Conservation (phyloP, 2,888 invertebrate genomes). For the Germaria angustata region DNA sequence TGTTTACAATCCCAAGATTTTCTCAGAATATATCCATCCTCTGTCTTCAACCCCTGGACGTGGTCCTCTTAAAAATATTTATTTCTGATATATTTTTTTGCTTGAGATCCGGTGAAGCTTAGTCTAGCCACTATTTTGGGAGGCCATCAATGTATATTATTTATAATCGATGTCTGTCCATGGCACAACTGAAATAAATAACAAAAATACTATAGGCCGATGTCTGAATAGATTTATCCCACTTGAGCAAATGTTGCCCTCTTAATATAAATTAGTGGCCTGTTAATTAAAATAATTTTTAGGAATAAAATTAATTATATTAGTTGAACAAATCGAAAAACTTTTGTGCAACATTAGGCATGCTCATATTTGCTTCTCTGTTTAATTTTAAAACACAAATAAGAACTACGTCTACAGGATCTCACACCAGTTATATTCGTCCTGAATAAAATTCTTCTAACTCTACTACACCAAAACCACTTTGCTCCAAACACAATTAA, state of each 20-base stretch:
- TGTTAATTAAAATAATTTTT: background rate
- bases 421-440: background rate
- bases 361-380: background rate
- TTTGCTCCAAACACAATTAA: constrained; percentile 14
- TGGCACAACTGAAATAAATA: too few species aligned
- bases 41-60: too few species aligned
- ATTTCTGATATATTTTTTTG: too few species aligned
- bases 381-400: background rate
- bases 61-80: too few species aligned
- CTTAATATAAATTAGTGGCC: background rate
- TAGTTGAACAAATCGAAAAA: background rate
- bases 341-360: background rate
- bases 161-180: too few species aligned
- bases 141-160: too few species aligned
- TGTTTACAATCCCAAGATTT: too few species aligned
- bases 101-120: too few species aligned
- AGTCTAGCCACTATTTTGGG: too few species aligned
- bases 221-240: too few species aligned
- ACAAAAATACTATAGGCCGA: too few species aligned
- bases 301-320: background rate
- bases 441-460: background rate
- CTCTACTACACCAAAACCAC: background rate
- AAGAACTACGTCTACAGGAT: background rate
- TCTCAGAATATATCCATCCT: too few species aligned
- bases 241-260: background rate